Evolutionary conservation across 2,113 vertebrate genomes (phyloP).

Genomic region (Sinocyclocheilus anshuiensis): DNA sequence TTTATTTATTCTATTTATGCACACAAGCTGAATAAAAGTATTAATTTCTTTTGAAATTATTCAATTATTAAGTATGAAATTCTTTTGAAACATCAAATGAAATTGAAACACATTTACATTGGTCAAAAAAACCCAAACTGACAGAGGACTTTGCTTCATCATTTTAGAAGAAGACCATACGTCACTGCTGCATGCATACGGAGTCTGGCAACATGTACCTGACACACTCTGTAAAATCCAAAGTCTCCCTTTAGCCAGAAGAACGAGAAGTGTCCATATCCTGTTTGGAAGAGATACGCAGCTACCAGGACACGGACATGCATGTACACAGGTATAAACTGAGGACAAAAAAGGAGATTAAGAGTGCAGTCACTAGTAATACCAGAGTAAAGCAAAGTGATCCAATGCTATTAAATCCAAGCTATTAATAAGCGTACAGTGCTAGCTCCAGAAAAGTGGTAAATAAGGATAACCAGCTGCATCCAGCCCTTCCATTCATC

Average conservation of each 20-base stretch:
- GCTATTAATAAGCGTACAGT: constrained; percentile 80
- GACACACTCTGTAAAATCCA: constrained; percentile 93
- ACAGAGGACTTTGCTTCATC: background rate
- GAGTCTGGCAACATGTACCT: constrained; percentile 74
- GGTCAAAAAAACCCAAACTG: background rate
- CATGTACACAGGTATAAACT: constrained; percentile 99
- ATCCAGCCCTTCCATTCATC: constrained; percentile 99
- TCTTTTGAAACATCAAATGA: no score
- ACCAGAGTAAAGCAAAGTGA: background rate
- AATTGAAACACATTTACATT: background rate
- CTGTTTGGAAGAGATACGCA: constrained; percentile 96
- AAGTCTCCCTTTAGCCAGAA: constrained; percentile 99
- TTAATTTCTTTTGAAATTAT: background rate
- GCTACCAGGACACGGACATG: constrained; percentile 95
- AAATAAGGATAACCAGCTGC: constrained; percentile 98
- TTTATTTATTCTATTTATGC: no score
- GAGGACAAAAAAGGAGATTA: constrained; percentile 23
- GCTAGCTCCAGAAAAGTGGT: constrained; percentile 97
- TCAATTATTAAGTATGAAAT: no score
- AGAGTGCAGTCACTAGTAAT: background rate
- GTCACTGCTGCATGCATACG: no score
- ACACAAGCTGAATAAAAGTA: background rate
- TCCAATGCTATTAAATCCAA: background rate
- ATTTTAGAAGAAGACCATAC: background rate
- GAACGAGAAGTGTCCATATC: constrained; percentile 97